Base-by-base conservation (phyloP, 2,113 vertebrate genomes). In the Dissostichus mawsoni region DNA sequence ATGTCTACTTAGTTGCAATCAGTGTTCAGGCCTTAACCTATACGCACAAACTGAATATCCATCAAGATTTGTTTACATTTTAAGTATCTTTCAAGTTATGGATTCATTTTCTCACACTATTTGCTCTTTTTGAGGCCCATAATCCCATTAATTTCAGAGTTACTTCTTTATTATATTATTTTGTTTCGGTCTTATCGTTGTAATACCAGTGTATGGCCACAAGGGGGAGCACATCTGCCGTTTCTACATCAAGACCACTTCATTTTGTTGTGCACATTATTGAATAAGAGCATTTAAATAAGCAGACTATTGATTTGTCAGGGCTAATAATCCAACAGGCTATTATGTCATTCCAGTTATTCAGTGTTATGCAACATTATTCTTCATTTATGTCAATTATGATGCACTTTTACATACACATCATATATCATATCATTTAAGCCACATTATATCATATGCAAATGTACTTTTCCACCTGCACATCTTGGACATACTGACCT, bases 401-500 rank as follows among this genome's bases (percentile, higher is more conserved):
- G 36, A 41, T 41, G 36, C 36, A 41, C 36, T 41, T 41, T 41
- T 29, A 29, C 29, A 29, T 29, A 29, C 36, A 41, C 8, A 41
- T 41, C 36, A 8, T 41, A 41, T 41, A 41, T 8, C 3, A 47
- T 64, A 16, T 8, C 6, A 23, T 47, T 4, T 23, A 47, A 41
- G 7, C 36, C 36, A 41, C 6, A 29, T 47, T 23, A 65, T 25
- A 41, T n/a, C 61, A 62, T 13, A 62, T n/a, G 14, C 3, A 18
- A 25, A 58, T 33, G 8, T 12, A 0, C 11, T 62, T 48, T 69
- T 48, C 14, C 11, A 33, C 47, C 61, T 63, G 18, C 13, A 11
- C 33, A n/a, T 6, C 3, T 29, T 55, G 36, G 36, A 41, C 8
- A 6, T 41, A 77, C 87, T 74, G 68, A 97, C 97, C 96, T 94